Evolutionary conservation across 2,888 invertebrate genomes (phyloP), one percentile per base, ranked within the genome.

Genomic region (Oxycera nigricornis): DNA sequence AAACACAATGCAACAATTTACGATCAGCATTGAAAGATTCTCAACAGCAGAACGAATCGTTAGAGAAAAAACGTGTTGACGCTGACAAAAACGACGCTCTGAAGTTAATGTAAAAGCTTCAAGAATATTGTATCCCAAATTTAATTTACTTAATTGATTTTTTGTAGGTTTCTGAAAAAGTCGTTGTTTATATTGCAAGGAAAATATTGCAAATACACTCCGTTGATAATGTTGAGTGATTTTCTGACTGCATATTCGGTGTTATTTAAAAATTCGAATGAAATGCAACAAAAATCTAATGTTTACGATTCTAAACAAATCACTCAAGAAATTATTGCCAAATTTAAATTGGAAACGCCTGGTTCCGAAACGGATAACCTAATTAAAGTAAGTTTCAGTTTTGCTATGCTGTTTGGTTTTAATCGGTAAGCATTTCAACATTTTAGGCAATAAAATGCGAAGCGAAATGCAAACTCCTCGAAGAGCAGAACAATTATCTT

Each of bases 201-300:
- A 73, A 84, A 85, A 80, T 85, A 83, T 79, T 82, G 82, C 78
- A 83, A 85, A 79, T 85, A 82, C 70, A 85, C 85, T 35, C 85
- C 85, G 1, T 74, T 85, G 55, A 81, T 85, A 79, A 82, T 82
- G 79, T 80, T 85, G 1, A 81, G 79, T 24, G 83, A 85, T 75
- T 86, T 84, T 77, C 80, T 82, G 46, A 82, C 80, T 75, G 80
- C 82, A 14, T 82, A 83, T 72, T 78, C 80, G 17, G n/a, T n/a
- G n/a, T n/a, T n/a, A n/a, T n/a, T n/a, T n/a, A n/a, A n/a, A n/a
- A n/a, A n/a, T n/a, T n/a, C n/a, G n/a, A n/a, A n/a, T n/a, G n/a
- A n/a, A n/a, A n/a, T n/a, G n/a, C n/a, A n/a, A n/a, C n/a, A n/a
- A n/a, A n/a, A n/a, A n/a, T n/a, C n/a, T n/a, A n/a, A n/a, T n/a